Conservation (phyloP, 2,888 invertebrate species). For the Adineta ricciae region DNA sequence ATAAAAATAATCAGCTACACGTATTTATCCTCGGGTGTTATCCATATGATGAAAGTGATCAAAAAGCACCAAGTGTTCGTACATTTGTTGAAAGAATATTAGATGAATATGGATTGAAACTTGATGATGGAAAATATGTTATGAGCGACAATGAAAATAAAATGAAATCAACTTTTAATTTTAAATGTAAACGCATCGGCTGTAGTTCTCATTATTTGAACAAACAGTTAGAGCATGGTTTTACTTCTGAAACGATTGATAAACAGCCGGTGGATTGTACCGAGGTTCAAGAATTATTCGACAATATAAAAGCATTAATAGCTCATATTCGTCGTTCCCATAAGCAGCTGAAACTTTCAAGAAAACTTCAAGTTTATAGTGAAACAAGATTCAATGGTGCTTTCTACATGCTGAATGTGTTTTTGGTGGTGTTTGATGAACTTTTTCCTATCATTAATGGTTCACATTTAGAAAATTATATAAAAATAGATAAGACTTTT, state of each 20-base stretch:
- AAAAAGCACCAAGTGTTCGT: no score
- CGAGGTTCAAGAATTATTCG: background rate
- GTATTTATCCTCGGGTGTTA: no score
- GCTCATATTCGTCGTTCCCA: background rate
- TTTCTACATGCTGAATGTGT: background rate
- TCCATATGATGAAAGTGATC: no score
- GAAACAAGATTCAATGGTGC: background rate
- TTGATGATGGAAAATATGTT: no score
- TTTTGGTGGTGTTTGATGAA: background rate
- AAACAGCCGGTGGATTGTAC: background rate
- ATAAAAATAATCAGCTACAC: no score
- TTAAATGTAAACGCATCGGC: no score
- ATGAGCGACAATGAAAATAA: no score
- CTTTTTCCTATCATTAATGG: background rate
- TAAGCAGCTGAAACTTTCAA: background rate
- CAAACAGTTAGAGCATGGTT: background rate
- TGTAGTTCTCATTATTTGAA: background rate
- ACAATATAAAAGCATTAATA: background rate
- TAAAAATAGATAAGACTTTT: background rate
- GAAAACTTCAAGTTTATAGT: background rate
- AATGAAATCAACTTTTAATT: no score
- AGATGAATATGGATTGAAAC: no score
- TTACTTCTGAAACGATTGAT: background rate
- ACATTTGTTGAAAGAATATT: no score
- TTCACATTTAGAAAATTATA: background rate